phyloP scores from a whole-genome alignment of 2,797 vertebrate species.

The Natrix natrix region DNA sequence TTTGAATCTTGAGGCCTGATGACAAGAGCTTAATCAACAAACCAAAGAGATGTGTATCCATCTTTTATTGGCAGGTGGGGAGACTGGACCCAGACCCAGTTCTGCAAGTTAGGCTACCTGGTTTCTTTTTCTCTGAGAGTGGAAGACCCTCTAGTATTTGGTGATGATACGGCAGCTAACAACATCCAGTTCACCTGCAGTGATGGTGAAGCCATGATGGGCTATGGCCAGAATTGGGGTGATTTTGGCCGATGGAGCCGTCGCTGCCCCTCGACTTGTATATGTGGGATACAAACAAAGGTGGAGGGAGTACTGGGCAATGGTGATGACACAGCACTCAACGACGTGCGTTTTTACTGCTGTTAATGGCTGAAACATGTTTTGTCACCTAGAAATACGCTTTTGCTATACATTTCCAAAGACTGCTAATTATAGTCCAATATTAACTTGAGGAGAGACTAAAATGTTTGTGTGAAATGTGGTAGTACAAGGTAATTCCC shows the following conservation, averaged over 20 bases:
- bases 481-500: background rate
- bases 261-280: slow-evolving; percentile 30
- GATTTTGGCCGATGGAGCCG: slow-evolving; percentile 56
- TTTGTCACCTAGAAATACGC: background rate
- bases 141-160: slow-evolving; percentile 33
- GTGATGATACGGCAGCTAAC: slow-evolving; percentile 62
- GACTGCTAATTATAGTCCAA: background rate
- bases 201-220: slow-evolving; percentile 41
- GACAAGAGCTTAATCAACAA: no score
- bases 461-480: background rate
- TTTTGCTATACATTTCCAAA: background rate
- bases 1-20: no score
- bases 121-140: slow-evolving; percentile 63
- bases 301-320: slow-evolving; percentile 8
- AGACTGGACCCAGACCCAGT: slow-evolving; percentile 49
- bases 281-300: slow-evolving; percentile 61
- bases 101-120: slow-evolving; percentile 49
- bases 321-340: slow-evolving; percentile 53
- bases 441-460: background rate
- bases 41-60: background rate
- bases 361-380: slow-evolving; percentile 29
- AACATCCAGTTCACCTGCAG: slow-evolving; percentile 63
- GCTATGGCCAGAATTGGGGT: slow-evolving; percentile 52
- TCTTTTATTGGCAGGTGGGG: slow-evolving; percentile 57
- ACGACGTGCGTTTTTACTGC: slow-evolving; percentile 60